Percentiles rank a stretch among this genome's conserved stretches.
These are phyloP conservation scores for Leptopilina syphax DNA, from an alignment of 2,888 invertebrate genomes.

Conservation along the genomic window DNA sequence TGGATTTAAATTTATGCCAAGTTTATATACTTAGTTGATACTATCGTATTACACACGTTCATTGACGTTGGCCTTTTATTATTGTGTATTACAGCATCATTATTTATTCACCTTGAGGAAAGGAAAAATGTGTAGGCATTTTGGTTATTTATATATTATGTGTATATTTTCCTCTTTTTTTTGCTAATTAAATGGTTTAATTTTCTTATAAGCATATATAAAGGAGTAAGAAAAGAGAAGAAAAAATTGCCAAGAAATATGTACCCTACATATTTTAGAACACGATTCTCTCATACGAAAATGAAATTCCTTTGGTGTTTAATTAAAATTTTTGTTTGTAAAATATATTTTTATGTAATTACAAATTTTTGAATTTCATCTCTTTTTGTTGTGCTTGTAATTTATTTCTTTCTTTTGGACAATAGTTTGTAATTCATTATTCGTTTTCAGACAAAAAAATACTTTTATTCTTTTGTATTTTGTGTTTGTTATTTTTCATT, in stretches of 20 bases:
- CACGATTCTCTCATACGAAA: background rate
- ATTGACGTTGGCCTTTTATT: slow-evolving; percentile 1
- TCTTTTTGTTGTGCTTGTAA: background rate
- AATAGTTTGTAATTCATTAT: too few relatives aligned
- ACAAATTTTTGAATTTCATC: too few relatives aligned
- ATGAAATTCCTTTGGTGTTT: too few relatives aligned
- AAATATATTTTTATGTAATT: too few relatives aligned
- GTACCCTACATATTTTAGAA: background rate
- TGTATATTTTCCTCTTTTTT: too few relatives aligned
- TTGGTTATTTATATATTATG: too few relatives aligned
- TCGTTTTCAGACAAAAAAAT: too few relatives aligned
- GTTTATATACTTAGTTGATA: slow-evolving; percentile 25
- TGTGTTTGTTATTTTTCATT: too few relatives aligned
- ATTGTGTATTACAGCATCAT: background rate
- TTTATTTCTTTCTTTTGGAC: background rate
- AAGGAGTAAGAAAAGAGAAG: background rate
- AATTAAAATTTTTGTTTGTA: too few relatives aligned
- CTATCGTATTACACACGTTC: slow-evolving; percentile 10
- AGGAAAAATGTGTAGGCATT: background rate
- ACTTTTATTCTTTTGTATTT: too few relatives aligned
- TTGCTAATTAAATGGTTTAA: background rate
- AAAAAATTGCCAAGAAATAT: background rate
- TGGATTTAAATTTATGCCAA: slow-evolving; percentile 24
- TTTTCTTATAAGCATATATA: background rate
- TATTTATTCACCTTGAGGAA: background rate